A percentile compares a stretch with the other conserved stretches of the same genome.
These are phyloP conservation scores for Phaenicophaeus curvirostris DNA, from an alignment of 2,797 vertebrate genomes.

Conservation along the genomic window DNA sequence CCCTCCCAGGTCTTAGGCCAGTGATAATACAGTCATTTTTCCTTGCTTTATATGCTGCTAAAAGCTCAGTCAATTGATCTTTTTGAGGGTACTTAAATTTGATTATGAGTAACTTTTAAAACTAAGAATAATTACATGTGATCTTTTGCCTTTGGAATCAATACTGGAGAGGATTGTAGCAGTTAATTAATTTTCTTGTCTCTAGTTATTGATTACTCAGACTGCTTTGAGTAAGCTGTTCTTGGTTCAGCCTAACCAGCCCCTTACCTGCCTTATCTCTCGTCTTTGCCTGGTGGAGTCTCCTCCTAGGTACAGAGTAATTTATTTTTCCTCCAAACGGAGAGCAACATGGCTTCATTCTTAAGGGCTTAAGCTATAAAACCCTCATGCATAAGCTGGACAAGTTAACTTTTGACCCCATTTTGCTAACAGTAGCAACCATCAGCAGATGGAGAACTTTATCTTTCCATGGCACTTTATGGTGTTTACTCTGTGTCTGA, in stretches of 20 bases:
- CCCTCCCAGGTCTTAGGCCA: background rate
- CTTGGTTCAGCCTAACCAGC: background rate
- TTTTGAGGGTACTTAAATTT: background rate
- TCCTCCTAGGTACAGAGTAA: background rate
- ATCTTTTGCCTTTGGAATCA: background rate
- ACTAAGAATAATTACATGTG: background rate
- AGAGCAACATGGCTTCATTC: background rate
- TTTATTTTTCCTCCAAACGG: background rate
- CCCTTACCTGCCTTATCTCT: background rate
- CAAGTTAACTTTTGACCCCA: background rate
- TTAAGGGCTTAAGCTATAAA: background rate
- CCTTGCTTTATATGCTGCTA: background rate
- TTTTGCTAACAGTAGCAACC: conserved; percentile 26
- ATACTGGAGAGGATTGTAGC: background rate
- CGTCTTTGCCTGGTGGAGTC: background rate
- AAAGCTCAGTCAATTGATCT: background rate
- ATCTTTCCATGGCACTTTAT: background rate
- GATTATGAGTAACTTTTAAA: background rate
- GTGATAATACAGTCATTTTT: background rate
- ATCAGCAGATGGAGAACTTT: conserved; percentile 32
- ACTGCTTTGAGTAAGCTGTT: background rate
- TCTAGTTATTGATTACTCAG: background rate
- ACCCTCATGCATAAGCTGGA: background rate
- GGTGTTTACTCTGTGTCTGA: background rate
- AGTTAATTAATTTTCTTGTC: background rate